Evolutionary conservation across 2,113 vertebrate species (phyloP).

Genomic region (Pelobates fuscus): DNA sequence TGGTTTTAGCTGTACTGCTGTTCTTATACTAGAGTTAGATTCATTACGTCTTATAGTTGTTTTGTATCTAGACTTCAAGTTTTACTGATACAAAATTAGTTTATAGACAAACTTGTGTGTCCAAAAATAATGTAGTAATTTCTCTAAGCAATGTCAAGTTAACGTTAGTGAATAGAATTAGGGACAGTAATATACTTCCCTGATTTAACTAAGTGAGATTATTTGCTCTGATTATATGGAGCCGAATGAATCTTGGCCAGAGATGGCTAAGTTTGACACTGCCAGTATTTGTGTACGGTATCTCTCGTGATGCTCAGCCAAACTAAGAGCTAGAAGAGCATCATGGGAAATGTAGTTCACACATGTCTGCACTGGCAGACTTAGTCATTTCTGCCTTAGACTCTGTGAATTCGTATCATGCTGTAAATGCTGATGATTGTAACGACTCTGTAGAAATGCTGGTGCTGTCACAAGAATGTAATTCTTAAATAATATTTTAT

Average conservation of each 20-base stretch:
- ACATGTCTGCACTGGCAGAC: no score
- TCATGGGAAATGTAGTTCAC: no score
- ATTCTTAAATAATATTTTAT: background rate
- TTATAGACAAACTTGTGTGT: background rate
- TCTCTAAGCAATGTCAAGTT: background rate
- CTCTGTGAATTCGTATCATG: background rate
- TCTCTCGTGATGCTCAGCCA: no score
- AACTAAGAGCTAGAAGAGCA: no score
- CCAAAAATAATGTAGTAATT: background rate
- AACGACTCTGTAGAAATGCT: background rate
- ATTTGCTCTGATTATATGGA: conserved; percentile 37
- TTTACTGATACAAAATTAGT: background rate
- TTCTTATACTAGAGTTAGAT: background rate
- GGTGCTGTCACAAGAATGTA: background rate
- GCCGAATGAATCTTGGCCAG: conserved; percentile 18
- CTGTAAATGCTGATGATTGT: background rate
- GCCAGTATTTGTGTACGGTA: no score
- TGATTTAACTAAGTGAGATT: conserved; percentile 13
- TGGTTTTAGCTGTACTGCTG: background rate
- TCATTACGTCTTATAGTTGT: background rate
- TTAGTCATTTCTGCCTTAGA: background rate
- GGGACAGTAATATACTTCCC: conserved; percentile 35
- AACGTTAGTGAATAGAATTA: conserved; percentile 9
- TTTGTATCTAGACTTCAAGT: background rate
- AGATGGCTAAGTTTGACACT: background rate